Evolutionary conservation across 2,797 vertebrate species (phyloP).

Genomic region (Lepilemur septentrionalis): DNA sequence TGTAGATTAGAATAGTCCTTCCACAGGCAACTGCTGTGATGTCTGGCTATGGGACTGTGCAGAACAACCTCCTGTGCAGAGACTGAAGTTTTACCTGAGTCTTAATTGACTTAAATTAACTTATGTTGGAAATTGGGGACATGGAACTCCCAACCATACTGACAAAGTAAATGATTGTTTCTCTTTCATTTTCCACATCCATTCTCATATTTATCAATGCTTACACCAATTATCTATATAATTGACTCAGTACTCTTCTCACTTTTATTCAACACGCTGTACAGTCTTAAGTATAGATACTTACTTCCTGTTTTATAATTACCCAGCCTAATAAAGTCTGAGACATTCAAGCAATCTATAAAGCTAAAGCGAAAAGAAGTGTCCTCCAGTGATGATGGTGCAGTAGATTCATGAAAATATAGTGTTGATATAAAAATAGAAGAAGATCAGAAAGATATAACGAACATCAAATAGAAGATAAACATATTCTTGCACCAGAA

Average conservation of each 20-base stretch:
- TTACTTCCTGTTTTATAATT: neutral
- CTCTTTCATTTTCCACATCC: neutral
- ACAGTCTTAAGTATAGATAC: neutral
- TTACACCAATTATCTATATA: neutral
- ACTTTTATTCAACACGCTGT: neutral
- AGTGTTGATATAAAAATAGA: neutral
- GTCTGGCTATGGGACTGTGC: neutral
- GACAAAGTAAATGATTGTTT: neutral
- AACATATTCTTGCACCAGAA: neutral
- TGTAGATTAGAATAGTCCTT: neutral
- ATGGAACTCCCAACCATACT: neutral
- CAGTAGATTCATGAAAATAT: neutral
- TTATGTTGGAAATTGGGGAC: neutral
- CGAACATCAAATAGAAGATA: neutral
- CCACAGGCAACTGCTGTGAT: neutral
- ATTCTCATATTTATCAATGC: neutral
- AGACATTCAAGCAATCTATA: neutral
- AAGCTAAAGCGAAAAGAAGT: neutral
- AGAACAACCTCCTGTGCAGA: neutral
- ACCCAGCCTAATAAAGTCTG: neutral
- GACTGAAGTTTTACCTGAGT: neutral
- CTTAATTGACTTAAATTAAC: neutral
- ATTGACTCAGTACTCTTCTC: neutral
- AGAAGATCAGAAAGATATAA: neutral
- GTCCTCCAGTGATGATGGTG: neutral